Percentiles rank a stretch among this genome's conserved stretches.
phyloP scores from a whole-genome alignment of 2,888 invertebrate genomes.

The Mamestra brassicae region DNA sequence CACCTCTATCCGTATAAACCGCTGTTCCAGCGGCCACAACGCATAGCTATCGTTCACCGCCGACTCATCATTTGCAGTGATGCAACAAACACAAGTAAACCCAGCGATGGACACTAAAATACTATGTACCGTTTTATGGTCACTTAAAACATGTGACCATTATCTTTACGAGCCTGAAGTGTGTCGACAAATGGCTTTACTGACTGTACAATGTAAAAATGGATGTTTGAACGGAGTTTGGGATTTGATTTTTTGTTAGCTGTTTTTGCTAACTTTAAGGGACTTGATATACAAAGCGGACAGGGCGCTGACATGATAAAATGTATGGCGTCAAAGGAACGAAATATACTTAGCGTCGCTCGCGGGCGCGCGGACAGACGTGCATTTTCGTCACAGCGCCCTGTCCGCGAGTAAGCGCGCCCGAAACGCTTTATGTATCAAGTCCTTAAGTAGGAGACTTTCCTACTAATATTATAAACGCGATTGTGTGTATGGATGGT shows the following conservation, averaged over 20 bases:
- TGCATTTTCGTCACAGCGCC: too few relatives aligned
- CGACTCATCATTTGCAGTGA: conserved; percentile 68
- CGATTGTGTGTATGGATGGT: too few relatives aligned
- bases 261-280: not conserved
- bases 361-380: too few relatives aligned
- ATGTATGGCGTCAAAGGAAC: too few relatives aligned
- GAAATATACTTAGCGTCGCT: too few relatives aligned
- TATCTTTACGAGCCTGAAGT: conserved; percentile 55
- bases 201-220: conserved; percentile 48
- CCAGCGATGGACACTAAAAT: conserved; percentile 66
- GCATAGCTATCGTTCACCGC: conserved; percentile 52
- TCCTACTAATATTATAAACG: too few relatives aligned
- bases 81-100: conserved; percentile 62
- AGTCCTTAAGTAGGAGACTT: too few relatives aligned
- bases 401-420: too few relatives aligned
- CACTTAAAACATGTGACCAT: conserved; percentile 62
- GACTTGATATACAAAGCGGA: too few relatives aligned
- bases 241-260: conserved; percentile 11
- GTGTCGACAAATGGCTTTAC: conserved; percentile 42
- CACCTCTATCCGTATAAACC: not conserved
- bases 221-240: conserved; percentile 2
- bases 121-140: conserved; percentile 68
- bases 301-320: too few relatives aligned
- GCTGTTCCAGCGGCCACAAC: conserved; percentile 40
- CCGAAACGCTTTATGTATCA: too few relatives aligned